A percentile compares a stretch with the other conserved stretches of the same genome.
Evolutionary conservation across 2,113 vertebrate species (phyloP).

Genomic region (Corythornis vintsioides): DNA sequence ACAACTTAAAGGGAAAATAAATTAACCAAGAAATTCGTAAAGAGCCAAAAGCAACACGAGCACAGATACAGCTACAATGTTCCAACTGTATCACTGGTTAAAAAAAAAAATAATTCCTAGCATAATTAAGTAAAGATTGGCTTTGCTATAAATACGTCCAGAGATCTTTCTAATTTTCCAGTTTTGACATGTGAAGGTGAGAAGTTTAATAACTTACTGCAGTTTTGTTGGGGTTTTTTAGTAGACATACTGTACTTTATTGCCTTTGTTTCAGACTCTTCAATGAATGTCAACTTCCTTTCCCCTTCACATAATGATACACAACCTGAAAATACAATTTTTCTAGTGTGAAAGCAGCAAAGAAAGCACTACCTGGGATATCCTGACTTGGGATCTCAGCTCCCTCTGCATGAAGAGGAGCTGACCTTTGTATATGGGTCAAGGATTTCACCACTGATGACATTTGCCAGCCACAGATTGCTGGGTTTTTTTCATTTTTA

Average conservation of each 20-base stretch:
- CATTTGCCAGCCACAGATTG: not conserved
- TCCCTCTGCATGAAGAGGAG: not conserved
- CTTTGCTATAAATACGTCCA: not conserved
- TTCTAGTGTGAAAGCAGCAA: not conserved
- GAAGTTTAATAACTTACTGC: not conserved
- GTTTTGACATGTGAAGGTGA: not conserved
- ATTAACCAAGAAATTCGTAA: slow-evolving; percentile 17
- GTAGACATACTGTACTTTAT: not conserved
- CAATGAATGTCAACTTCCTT: not conserved
- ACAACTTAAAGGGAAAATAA: slow-evolving; percentile 22
- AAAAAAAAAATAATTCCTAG: not conserved
- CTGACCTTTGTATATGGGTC: not conserved
- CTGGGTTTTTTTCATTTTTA: not conserved
- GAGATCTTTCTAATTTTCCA: not conserved
- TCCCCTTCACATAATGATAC: not conserved
- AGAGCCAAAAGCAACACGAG: slow-evolving; percentile 21
- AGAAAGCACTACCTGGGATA: not conserved
- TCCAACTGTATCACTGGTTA: not conserved
- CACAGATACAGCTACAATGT: not conserved
- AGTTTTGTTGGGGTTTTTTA: not conserved
- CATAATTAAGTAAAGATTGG: slow-evolving; percentile 12
- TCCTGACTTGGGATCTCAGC: not conserved
- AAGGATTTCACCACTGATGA: not conserved
- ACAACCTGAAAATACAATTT: not conserved
- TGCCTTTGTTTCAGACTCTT: not conserved